Conservation (phyloP, 2,797 vertebrate species). For the Gallinago solitaria region DNA sequence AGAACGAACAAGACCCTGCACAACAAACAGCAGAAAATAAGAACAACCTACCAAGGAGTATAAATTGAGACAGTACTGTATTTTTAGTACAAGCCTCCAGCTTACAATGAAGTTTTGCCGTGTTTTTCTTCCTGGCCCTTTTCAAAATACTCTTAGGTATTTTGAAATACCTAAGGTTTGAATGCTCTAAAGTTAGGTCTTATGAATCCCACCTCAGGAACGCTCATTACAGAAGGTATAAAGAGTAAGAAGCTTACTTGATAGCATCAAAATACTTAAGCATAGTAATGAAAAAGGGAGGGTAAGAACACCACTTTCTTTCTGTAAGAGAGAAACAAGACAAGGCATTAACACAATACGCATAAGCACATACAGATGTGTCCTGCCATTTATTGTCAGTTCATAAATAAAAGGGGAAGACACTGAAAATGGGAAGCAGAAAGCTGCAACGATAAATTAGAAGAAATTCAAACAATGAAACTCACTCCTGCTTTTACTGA, state of each 20-base stretch:
- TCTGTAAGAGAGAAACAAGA: not conserved
- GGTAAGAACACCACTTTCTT: fast-evolving
- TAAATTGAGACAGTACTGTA: not conserved
- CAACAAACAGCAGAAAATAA: not conserved
- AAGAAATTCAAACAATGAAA: not conserved
- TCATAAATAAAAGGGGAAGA: not conserved
- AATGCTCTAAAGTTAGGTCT: not conserved
- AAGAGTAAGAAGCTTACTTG: not conserved
- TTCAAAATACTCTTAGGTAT: not conserved
- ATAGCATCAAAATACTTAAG: not conserved
- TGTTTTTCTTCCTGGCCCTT: not conserved
- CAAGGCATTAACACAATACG: fast-evolving
- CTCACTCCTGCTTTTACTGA: fast-evolving
- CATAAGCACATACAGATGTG: not conserved
- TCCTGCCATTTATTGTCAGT: not conserved
- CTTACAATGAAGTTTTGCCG: not conserved
- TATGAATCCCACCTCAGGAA: not conserved
- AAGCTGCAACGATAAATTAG: not conserved
- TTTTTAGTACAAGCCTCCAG: not conserved
- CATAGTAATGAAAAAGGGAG: not conserved
- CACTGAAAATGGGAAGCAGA: not conserved
- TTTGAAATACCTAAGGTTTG: too few relatives aligned
- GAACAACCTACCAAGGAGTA: not conserved
- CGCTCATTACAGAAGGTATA: not conserved
- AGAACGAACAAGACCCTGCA: not conserved